Evolutionary conservation across 2,797 vertebrate species (phyloP).

Genomic region (Spinus olivaceus): DNA sequence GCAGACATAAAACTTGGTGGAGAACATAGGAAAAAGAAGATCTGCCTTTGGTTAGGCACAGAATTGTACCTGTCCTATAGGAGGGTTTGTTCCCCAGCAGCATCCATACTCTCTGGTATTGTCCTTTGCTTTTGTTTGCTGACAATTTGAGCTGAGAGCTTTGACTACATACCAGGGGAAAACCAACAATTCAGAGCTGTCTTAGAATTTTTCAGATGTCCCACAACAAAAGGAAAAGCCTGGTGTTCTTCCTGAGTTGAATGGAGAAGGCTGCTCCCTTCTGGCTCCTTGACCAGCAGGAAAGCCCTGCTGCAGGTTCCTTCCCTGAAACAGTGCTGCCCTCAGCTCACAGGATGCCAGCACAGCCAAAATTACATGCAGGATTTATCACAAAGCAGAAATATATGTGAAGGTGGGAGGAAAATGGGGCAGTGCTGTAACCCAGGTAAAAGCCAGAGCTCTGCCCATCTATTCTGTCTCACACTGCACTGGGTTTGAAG

Average conservation of each 20-base stretch:
- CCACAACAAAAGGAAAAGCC: neutral
- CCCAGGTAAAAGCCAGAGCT: neutral
- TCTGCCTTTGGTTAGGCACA: neutral
- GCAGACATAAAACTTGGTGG: neutral
- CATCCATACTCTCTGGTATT: neutral
- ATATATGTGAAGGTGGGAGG: fast-evolving
- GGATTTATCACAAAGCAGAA: neutral
- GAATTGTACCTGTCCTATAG: neutral
- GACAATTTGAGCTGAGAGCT: neutral
- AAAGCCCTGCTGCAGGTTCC: neutral
- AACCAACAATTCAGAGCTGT: neutral
- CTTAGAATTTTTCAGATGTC: neutral
- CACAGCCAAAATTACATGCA: fast-evolving
- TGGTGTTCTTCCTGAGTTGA: neutral
- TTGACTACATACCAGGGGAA: neutral
- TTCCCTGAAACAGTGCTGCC: neutral
- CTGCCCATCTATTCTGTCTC: neutral
- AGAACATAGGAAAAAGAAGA: neutral
- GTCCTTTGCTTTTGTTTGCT: neutral
- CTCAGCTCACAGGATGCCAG: neutral
- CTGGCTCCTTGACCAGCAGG: neutral
- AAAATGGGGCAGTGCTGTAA: neutral
- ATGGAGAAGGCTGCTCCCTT: neutral
- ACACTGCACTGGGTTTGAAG: neutral
- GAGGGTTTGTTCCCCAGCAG: neutral